These are phyloP conservation scores for Archilochus colubris DNA, from an alignment of 2,113 vertebrate species.

Conservation along the genomic window DNA sequence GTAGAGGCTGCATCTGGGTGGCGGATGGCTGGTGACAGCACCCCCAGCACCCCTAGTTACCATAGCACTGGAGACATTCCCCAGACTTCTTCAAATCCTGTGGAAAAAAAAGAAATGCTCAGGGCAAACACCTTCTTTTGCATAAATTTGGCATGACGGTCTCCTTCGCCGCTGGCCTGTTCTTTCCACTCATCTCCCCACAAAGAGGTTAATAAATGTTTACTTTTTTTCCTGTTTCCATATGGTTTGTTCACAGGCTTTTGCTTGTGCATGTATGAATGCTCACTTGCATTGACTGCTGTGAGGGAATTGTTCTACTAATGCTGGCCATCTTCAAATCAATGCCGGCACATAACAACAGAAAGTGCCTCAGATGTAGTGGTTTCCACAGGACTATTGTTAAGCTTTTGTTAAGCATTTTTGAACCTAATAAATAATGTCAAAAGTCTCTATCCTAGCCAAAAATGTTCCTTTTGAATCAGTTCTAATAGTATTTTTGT, in stretches of 20 bases:
- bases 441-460: constrained; percentile 87
- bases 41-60: constrained; percentile 50
- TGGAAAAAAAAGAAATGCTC: background rate
- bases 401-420: constrained; percentile 82
- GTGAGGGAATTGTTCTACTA: constrained; percentile 82
- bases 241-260: constrained; percentile 83
- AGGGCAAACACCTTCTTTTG: constrained; percentile 44
- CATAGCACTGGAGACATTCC: constrained; percentile 59
- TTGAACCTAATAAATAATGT: constrained; percentile 90
- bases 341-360: constrained; percentile 80
- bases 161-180: constrained; percentile 69
- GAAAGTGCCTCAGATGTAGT: constrained; percentile 83
- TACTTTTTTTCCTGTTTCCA: constrained; percentile 73
- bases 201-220: constrained; percentile 84
- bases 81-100: constrained; percentile 37
- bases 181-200: constrained; percentile 79
- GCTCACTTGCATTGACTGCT: constrained; percentile 79
- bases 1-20: background rate
- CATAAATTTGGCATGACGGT: constrained; percentile 66
- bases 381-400: constrained; percentile 84
- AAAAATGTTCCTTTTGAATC: constrained; percentile 87
- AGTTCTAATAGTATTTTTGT: constrained; percentile 92
- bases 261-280: constrained; percentile 75
- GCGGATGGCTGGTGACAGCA: background rate
- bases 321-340: constrained; percentile 76